Percentiles rank a stretch among this genome's conserved stretches.
phyloP scores from a whole-genome alignment of 53 echinoderm and acorn worm genomes.

The Astropecten irregularis region DNA sequence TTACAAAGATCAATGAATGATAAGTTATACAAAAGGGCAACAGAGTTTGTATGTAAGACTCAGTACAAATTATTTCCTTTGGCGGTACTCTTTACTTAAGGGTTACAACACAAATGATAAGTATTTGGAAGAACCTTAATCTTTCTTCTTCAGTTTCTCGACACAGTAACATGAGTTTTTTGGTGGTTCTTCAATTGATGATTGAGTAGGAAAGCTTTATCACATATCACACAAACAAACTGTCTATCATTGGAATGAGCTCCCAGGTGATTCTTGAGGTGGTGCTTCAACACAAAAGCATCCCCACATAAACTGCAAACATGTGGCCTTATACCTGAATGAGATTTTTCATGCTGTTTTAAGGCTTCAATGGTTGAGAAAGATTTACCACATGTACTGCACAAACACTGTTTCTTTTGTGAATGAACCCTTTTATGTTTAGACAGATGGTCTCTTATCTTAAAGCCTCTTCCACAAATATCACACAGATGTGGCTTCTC shows the following conservation, averaged over 20 bases:
- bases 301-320: constrained; percentile 17
- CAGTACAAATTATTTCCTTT: no score
- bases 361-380: neutral
- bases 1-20: no score
- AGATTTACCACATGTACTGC: constrained; percentile 1
- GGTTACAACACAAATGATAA: no score
- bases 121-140: no score
- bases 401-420: neutral
- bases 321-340: neutral
- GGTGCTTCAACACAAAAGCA: neutral
- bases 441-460: neutral
- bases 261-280: constrained; percentile 9
- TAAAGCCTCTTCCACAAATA: neutral
- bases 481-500: neutral
- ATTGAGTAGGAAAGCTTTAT: constrained; percentile 20
- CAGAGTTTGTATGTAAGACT: no score
- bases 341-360: neutral
- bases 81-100: no score
- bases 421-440: neutral
- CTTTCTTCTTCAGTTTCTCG: no score
- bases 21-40: no score
- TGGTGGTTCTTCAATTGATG: neutral
- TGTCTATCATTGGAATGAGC: neutral
- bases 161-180: neutral
- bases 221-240: constrained; percentile 5